Percentiles rank a stretch among this genome's conserved stretches.
Conservation (phyloP, 2,113 vertebrate species). For the Antigone vipio region DNA sequence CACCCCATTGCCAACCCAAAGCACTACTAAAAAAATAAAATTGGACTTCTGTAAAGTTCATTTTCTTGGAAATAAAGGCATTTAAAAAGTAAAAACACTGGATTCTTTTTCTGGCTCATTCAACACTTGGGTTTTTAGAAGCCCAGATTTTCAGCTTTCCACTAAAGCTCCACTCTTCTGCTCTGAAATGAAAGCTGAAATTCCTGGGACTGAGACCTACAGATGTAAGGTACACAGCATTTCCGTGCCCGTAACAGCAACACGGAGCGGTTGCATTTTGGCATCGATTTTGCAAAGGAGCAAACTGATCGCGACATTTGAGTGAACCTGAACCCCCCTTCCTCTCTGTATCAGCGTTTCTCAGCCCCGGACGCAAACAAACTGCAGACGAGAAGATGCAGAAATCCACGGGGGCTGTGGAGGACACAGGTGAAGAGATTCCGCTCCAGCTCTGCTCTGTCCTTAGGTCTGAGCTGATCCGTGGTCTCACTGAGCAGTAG, state of each 20-base stretch:
- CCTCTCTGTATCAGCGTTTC: neutral
- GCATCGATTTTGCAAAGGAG: neutral
- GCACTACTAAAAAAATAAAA: neutral
- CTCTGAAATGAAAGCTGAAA: neutral
- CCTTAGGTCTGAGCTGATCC: neutral
- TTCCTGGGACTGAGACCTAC: rapidly evolving
- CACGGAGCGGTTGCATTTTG: rapidly evolving
- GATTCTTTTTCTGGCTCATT: neutral
- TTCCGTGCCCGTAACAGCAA: neutral
- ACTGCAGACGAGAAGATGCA: neutral
- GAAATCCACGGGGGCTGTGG: neutral
- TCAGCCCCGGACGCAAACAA: neutral
- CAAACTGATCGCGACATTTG: rapidly evolving
- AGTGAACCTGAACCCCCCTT: neutral
- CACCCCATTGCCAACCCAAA: rapidly evolving
- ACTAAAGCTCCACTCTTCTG: too few species aligned
- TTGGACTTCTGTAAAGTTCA: rapidly evolving
- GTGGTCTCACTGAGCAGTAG: rapidly evolving
- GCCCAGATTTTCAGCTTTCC: neutral
- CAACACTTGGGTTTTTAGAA: too few species aligned
- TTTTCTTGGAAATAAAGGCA: neutral
- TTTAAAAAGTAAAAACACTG: neutral
- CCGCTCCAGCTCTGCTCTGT: neutral
- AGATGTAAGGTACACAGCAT: rapidly evolving
- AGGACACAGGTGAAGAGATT: neutral